Evolutionary conservation across 2,888 invertebrate genomes (phyloP), one percentile per base, ranked within the genome.

Genomic region (Formica aserva): DNA sequence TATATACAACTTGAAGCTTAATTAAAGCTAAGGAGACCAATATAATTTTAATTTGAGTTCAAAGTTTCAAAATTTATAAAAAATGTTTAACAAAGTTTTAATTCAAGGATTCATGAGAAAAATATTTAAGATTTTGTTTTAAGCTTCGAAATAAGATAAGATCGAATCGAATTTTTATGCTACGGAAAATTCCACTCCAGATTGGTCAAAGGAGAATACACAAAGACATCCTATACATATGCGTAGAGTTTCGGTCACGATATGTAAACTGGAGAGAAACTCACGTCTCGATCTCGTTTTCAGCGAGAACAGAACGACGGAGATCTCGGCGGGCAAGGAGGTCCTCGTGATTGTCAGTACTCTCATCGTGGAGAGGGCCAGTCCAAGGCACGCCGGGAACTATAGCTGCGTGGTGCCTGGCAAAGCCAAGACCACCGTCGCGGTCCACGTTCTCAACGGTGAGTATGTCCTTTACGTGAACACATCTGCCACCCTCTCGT

Each of bases 361-460:
- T 52, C 93, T 96, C 91, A 95, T 95, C 84, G 95, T 96, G 85
- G 95, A 95, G 86, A 95, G 95, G 89, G 95, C 96, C 55, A 95
- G 95, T 89, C 95, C 95, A 85, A 95, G 95, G 77, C 96, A 96
- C 92, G 96, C 96, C 45, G 96, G 96, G 82, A 96, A 96, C 94
- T 96, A 96, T 94, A 96, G 96, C 87, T 96, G 96, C 92, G 92
- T 95, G 77, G 95, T 95, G 45, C 95, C 95, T 80, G 95, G 94
- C 87, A 93, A 95, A 92, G 96, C 96, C 82, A 95, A 95, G 87
- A 95, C 96, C 89, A 96, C 96, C 77, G 96, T 96, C 80, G 95
- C 96, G 74, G 96, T 96, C 89, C 96, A 96, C 94, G 96, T 96
- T 88, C 95, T 96, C 87, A 96, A 96, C 93, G 96, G 96, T 96